Conservation (phyloP, 1,140 invertebrate genomes). For the Thaumetopoea pityocampa region DNA sequence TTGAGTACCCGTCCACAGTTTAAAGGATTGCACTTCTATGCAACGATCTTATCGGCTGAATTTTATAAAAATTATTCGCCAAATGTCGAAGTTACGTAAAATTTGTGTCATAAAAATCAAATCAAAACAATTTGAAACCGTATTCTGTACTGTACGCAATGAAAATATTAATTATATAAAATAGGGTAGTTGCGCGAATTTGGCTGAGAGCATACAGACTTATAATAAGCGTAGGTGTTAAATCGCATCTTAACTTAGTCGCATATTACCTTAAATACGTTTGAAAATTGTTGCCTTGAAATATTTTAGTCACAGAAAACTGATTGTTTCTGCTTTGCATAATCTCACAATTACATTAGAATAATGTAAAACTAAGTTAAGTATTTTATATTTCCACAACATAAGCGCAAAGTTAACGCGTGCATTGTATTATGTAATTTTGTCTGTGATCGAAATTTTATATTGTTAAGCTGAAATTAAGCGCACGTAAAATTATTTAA, state of each 20-base stretch:
- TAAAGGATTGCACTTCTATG: too few species aligned
- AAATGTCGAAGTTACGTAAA: background rate
- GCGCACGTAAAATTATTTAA: slow-evolving; percentile 47
- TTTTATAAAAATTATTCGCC: too few species aligned
- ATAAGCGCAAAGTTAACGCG: slow-evolving; percentile 54
- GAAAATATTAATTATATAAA: slow-evolving; percentile 17
- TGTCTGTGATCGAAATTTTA: slow-evolving; percentile 74
- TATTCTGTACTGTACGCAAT: slow-evolving; percentile 16
- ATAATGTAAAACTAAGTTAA: slow-evolving; percentile 63
- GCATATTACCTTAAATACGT: slow-evolving; percentile 50
- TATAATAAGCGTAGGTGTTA: slow-evolving; percentile 29
- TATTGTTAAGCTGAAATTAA: slow-evolving; percentile 69
- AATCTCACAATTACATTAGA: slow-evolving; percentile 59
- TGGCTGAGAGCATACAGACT: slow-evolving; percentile 20
- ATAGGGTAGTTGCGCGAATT: slow-evolving; percentile 20
- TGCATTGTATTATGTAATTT: slow-evolving; percentile 68
- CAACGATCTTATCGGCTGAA: background rate
- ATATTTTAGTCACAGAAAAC: slow-evolving; percentile 56
- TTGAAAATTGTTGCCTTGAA: slow-evolving; percentile 60
- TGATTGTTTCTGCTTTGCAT: slow-evolving; percentile 64
- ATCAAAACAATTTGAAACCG: slow-evolving; percentile 6
- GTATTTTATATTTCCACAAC: slow-evolving; percentile 69
- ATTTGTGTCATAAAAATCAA: background rate
- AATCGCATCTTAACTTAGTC: slow-evolving; percentile 40
- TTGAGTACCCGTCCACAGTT: too few species aligned